Base-by-base conservation (phyloP, 2,113 vertebrate species). In the Talpa occidentalis region DNA sequence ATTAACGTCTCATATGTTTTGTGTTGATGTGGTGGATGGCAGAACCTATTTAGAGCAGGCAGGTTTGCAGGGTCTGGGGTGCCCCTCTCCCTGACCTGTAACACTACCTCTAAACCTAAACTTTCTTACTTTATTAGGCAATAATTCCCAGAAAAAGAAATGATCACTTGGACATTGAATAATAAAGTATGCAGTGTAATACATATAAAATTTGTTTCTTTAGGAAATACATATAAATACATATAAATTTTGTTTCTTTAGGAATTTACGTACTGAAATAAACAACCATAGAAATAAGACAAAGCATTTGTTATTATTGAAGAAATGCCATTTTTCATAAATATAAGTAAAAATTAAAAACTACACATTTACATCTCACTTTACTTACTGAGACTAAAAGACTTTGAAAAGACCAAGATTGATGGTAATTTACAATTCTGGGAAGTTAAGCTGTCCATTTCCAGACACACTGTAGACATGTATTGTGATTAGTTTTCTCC, bases 181-280 rank as follows among this genome's bases (percentile, higher is more conserved):
- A 60, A 78, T 69, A 54, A 59, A 84, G 40, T 78, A 44, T 35
- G 7, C 28, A 24, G 79, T 87, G 17, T 54, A 91, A 35, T 64
- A 64, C 10, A 40, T 42, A 4, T 56, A 78, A 21, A 32, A 54
- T 88, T 49, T 86, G 54, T 73, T 69, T 64, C 49, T 28, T 70
- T 90, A 69, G 64, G 19, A 94, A 74, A n/a, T n/a, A n/a, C n/a
- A n/a, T n/a, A n/a, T n/a, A n/a, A 91, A 35, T 64, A 64, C 10
- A 40, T 42, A 4, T 56, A 78, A 21, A 32, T 42, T 88, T 49
- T 86, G 54, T 73, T 69, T 64, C 49, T 28, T 70, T 90, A 69
- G 64, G 19, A 94, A 74, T 56, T 82, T 60, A 32, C 1, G 26
- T 67, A 37, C 11, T 64, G 15, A 66, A 44, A 72, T 16, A 72